These are phyloP conservation scores for Torymus aiolomorphi DNA, from an alignment of 2,888 invertebrate species.

Conservation along the genomic window DNA sequence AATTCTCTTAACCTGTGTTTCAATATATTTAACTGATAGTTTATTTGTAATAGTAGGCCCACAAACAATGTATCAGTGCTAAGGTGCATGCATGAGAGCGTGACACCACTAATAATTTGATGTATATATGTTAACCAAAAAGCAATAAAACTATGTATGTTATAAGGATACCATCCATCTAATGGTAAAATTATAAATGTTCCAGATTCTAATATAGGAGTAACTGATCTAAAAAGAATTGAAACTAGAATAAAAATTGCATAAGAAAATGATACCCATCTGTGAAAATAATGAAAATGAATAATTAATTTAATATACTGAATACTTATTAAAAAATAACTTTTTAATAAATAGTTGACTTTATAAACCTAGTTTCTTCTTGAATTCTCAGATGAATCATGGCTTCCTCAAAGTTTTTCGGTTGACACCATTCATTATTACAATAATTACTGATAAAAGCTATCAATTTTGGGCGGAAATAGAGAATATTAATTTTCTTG, in stretches of 20 bases:
- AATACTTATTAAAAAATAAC: background rate
- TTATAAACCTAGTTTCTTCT: slow-evolving; percentile 24
- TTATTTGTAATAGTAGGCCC: slow-evolving; percentile 24
- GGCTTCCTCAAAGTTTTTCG: slow-evolving; percentile 4
- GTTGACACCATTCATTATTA: slow-evolving; percentile 19
- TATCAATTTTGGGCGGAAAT: slow-evolving; percentile 8
- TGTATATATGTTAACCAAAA: slow-evolving; percentile 38
- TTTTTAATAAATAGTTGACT: no score
- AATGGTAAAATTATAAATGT: slow-evolving; percentile 31
- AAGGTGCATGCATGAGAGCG: slow-evolving; percentile 16
- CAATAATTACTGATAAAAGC: slow-evolving; percentile 18
- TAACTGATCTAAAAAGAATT: slow-evolving; percentile 24
- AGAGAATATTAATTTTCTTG: slow-evolving; percentile 26
- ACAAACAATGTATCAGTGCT: slow-evolving; percentile 37
- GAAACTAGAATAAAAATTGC: slow-evolving; percentile 14
- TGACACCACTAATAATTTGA: slow-evolving; percentile 35
- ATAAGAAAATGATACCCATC: slow-evolving; percentile 21
- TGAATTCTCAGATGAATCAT: background rate
- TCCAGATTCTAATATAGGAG: slow-evolving; percentile 31
- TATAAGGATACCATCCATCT: slow-evolving; percentile 48
- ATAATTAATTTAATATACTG: slow-evolving; percentile 1
- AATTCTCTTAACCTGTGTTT: slow-evolving; percentile 16
- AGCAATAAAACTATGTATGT: background rate
- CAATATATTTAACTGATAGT: slow-evolving; percentile 31
- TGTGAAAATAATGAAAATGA: background rate